Percentiles rank a stretch among this genome's conserved stretches.
Conservation (phyloP, 1,140 invertebrate genomes). For the Heliconius hewitsoni region DNA sequence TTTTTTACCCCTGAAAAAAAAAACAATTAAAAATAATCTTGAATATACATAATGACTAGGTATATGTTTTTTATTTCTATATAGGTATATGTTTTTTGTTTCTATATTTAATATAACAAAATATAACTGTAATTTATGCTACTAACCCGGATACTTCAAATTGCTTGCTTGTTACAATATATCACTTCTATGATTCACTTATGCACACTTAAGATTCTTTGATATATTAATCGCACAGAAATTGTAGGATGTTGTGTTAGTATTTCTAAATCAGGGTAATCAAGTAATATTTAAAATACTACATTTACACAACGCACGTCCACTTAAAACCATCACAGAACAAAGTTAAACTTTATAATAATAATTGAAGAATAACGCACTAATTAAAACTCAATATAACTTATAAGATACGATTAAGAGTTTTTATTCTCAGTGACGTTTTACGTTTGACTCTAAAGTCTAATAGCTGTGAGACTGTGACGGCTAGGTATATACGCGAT, state of each 20-base stretch:
- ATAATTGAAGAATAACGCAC: neutral
- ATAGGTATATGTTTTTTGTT: neutral
- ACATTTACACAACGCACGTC: neutral
- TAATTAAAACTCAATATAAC: neutral
- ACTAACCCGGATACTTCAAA: slow-evolving; percentile 41
- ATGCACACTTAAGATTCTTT: slow-evolving; percentile 24
- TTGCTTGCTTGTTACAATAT: slow-evolving; percentile 32
- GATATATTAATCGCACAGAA: neutral
- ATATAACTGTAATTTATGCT: neutral
- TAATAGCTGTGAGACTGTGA: neutral
- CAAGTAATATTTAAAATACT: neutral
- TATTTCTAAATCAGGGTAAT: neutral
- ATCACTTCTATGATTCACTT: slow-evolving; percentile 38
- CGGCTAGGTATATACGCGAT: neutral
- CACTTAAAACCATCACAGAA: neutral
- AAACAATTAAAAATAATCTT: no score
- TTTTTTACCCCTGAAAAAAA: no score
- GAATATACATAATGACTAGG: neutral
- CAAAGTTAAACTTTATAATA: neutral
- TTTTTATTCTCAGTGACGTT: neutral
- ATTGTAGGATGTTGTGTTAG: slow-evolving; percentile 7
- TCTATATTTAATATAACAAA: neutral
- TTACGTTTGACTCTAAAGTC: neutral
- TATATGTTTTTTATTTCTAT: neutral
- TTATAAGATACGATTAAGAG: neutral